Evolutionary conservation across 64 coral and sea anemone species (phyloP).

Genomic region (Cladopsammia gracilis): DNA sequence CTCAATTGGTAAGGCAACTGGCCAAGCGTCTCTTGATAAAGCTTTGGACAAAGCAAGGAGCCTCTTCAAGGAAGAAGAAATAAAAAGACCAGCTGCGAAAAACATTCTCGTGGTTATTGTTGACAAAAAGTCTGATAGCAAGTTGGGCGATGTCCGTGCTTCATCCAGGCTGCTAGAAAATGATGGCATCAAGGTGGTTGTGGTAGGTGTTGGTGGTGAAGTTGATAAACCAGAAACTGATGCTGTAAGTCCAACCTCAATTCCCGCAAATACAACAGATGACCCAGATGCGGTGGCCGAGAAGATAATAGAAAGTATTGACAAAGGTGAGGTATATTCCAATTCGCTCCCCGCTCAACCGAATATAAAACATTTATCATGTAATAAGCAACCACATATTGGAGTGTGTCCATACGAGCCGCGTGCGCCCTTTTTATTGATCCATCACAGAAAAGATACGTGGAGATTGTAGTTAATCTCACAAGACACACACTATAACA

Average conservation of each 20-base stretch:
- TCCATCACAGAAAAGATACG: too few species aligned
- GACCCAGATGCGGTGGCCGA: slow-evolving; percentile 20
- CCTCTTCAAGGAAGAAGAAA: slow-evolving; percentile 23
- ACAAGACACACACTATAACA: too few species aligned
- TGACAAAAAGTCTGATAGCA: slow-evolving; percentile 30
- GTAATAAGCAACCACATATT: too few species aligned
- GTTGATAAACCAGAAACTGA: slow-evolving; percentile 31
- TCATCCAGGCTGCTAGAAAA: slow-evolving; percentile 27
- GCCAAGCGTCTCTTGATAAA: slow-evolving; percentile 25
- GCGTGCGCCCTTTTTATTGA: too few species aligned
- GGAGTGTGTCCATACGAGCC: too few species aligned
- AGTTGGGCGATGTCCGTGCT: slow-evolving; percentile 42
- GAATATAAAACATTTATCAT: too few species aligned
- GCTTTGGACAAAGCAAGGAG: slow-evolving; percentile 30
- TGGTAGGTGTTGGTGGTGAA: slow-evolving; percentile 71
- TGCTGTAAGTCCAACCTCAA: background rate
- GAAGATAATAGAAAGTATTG: slow-evolving; percentile 39
- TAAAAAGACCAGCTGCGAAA: background rate
- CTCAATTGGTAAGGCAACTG: slow-evolving; percentile 3
- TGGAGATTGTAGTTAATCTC: too few species aligned
- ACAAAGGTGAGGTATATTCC: slow-evolving; percentile 33
- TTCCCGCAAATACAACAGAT: slow-evolving; percentile 48
- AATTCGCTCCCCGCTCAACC: background rate
- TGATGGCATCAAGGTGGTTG: slow-evolving; percentile 74
- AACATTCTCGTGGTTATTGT: slow-evolving; percentile 74